Evolutionary conservation across 2,888 invertebrate species (phyloP), one percentile per base, ranked within the genome.

Genomic region (Mayetiola destructor): DNA sequence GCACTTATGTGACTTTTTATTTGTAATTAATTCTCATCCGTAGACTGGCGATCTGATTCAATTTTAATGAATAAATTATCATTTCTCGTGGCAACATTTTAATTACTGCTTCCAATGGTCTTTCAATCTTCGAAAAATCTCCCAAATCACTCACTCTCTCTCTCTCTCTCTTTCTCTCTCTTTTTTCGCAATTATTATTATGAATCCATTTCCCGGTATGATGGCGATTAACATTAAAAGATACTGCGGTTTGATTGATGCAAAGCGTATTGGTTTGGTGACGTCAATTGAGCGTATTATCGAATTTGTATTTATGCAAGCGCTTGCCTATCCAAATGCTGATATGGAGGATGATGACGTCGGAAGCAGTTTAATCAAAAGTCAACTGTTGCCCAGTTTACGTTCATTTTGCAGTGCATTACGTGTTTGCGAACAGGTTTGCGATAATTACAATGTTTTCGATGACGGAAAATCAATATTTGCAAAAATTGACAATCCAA

Each of bases 251-350:
- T 78, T 89, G 16, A 78, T 92, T 36, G 88, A 90, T 66, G 83
- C 84, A 0, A 77, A 79, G 59, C 80, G 82, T 64, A 82, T 89
- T 40, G 88, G 88, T 0, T 75, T 94, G 61, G 85, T 94, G 59
- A 85, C 89, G 1, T 86, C 89, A 1, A 84, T 94, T 61, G 91
- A 93, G 68, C 79, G 90, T 35, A 83, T 91, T 12, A 84, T 94
- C 68, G 88, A 92, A 64, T 80, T 84, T 65, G 88, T 94, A 16
- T 91, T 91, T 65, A 88, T 94, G 84, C 91, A 91, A 65, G 89
- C 90, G 0, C 73, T 90, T 53, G 88, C 88, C 1, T 85, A 86
- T 69, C 88, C 88, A 0, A 82, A 82, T 63, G 75, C 77, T 9
- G 88, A 90, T 63, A 84, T 84, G 0, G 89, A 90, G 57, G 88